Base-by-base conservation (phyloP, 2,113 vertebrate genomes). In the Tachysurus vachellii region DNA sequence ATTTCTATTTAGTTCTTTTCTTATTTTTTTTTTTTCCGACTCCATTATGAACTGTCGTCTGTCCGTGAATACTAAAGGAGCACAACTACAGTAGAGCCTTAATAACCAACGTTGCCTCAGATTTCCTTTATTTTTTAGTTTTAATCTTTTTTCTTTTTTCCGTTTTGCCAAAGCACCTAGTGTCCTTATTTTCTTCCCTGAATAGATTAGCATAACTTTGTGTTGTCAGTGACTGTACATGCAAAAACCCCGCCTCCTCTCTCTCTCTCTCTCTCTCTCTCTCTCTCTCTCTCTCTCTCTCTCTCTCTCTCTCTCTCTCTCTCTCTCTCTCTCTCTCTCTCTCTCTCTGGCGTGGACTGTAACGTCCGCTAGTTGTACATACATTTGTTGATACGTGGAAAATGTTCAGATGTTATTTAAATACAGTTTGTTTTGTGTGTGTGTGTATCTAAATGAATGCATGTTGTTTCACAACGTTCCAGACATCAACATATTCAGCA, bases 51-150 rank as follows among this genome's bases (percentile, higher is more conserved):
- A 89, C 91, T 93, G 84, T 82, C 50, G 86, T 94, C 92, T 62
- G 86, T 92, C 90, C n/a, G 90, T 93, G 92, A 93, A 93, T 91
- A 93, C 89, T 94, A 96, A 93, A 93, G 94, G 94, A 94, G 91
- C 91, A 90, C 93, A 93, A 93, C 94, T 91, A 93, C 90, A 92
- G 95, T 90, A 36, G 93, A 96, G 96, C 96, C 96, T 97, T 97
- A 97, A 97, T 95, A 95, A 97, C 96, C 96, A 95, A 92, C 87
- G 95, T 95, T 96, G 96, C 96, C 96, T 97, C 96, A 95, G 94
- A 89, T 88, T 82, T 86, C 80, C 64, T 73, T 84, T 84, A 84
- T 47, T 75, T 77, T 50, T 84, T 79, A 76, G 0, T 14, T n/a
- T 2, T 50, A 50, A 50, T 50, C 47, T 50, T 50, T 50, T n/a